Evolutionary conservation across 2,113 vertebrate species (phyloP).

Genomic region (Saccopteryx bilineata): DNA sequence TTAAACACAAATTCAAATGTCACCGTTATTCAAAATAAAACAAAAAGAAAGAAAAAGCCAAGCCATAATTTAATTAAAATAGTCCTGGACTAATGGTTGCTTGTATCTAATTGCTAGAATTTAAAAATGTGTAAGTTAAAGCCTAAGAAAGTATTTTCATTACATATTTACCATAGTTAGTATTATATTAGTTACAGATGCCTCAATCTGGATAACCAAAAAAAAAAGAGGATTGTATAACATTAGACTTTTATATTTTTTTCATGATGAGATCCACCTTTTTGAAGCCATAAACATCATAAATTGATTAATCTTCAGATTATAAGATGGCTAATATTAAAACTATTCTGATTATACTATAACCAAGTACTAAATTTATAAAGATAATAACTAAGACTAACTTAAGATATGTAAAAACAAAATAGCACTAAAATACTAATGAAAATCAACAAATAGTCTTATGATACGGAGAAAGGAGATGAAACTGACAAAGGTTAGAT

Average conservation of each 20-base stretch:
- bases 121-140: slow-evolving; percentile 14
- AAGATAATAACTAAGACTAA: neutral
- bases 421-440: neutral
- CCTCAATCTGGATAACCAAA: neutral
- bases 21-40: neutral
- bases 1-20: neutral
- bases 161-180: neutral
- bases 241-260: neutral
- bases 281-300: neutral
- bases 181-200: neutral
- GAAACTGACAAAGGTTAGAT: neutral
- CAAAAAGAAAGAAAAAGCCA: neutral
- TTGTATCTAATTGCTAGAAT: slow-evolving; percentile 25
- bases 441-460: neutral
- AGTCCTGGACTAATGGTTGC: neutral
- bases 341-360: neutral
- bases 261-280: neutral
- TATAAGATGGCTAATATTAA: neutral
- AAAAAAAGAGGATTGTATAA: neutral
- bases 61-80: neutral
- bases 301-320: neutral
- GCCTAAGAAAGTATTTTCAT: neutral
- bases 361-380: neutral
- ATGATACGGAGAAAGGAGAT: neutral
- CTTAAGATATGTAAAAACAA: neutral